phyloP scores from a whole-genome alignment of 37 sponge, comb jelly and placozoan species.

The Oscarella lobularis region DNA sequence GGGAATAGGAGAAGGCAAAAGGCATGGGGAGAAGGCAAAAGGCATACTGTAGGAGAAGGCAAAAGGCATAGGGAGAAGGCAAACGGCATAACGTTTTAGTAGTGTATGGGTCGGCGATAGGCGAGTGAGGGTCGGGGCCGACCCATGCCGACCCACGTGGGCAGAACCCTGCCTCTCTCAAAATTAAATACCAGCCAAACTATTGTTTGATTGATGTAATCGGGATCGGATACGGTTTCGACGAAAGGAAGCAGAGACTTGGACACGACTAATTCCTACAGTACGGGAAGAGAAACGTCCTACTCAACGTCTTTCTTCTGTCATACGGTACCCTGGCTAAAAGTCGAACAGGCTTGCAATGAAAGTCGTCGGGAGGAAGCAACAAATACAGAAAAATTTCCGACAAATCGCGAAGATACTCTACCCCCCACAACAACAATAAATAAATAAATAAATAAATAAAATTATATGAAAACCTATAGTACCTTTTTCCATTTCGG shows the following conservation, averaged over 20 bases:
- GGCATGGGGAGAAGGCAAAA: too few relatives aligned
- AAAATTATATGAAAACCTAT: background rate
- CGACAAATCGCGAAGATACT: conserved; percentile 31
- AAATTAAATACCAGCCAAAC: conserved; percentile 36
- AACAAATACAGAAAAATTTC: conserved; percentile 44
- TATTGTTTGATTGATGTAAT: conserved; percentile 43
- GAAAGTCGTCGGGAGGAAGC: conserved; percentile 29
- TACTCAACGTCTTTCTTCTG: background rate
- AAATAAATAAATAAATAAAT: background rate
- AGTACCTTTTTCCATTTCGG: background rate
- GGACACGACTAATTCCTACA: conserved; percentile 27
- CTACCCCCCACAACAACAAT: conserved; percentile 11
- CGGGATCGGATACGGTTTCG: conserved; percentile 23
- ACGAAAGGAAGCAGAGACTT: conserved; percentile 25
- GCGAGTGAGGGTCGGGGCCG: too few relatives aligned
- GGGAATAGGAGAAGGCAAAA: too few relatives aligned
- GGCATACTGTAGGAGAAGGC: too few relatives aligned
- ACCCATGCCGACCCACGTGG: too few relatives aligned
- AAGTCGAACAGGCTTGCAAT: conserved; percentile 2
- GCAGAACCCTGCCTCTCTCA: too few relatives aligned
- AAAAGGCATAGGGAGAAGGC: too few relatives aligned
- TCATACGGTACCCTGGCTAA: background rate
- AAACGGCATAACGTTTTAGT: too few relatives aligned
- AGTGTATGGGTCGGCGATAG: too few relatives aligned
- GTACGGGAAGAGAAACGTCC: background rate